A percentile compares a stretch with the other conserved stretches of the same genome.
These are phyloP conservation scores for Steatocranus sp. DNA, from an alignment of 2,797 vertebrate genomes.

Conservation along the genomic window DNA sequence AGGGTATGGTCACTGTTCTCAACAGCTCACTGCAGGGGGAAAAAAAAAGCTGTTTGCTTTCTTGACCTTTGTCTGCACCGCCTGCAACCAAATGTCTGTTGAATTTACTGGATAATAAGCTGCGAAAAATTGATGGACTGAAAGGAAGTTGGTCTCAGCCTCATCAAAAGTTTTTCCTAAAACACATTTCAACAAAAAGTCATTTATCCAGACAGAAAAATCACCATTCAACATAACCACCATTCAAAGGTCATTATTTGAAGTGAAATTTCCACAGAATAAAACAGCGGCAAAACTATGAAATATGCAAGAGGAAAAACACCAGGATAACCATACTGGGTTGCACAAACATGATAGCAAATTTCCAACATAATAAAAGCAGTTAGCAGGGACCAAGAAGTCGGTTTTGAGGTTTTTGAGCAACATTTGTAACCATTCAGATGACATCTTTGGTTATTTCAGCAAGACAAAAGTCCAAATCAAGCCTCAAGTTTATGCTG, in stretches of 20 bases:
- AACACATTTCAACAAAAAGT: not conserved
- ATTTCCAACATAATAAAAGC: not conserved
- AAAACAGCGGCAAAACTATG: not conserved
- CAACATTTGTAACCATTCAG: not conserved
- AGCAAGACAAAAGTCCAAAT: not conserved
- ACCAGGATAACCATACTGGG: not conserved
- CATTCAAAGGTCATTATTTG: not conserved
- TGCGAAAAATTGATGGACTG: not conserved
- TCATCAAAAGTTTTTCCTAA: constrained; percentile 9
- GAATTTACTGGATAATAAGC: constrained; percentile 46
- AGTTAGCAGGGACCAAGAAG: not conserved
- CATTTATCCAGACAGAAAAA: constrained; percentile 6
- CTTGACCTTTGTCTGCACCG: constrained; percentile 56
- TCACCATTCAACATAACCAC: not conserved
- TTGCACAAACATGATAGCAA: not conserved
- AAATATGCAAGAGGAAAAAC: not conserved
- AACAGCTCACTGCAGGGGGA: constrained; percentile 20
- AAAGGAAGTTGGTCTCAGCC: constrained; percentile 1
- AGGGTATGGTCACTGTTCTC: constrained; percentile 64
- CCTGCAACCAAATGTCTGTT: constrained; percentile 47
- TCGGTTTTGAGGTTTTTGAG: not conserved
- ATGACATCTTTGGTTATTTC: not conserved
- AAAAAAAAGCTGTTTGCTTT: constrained; percentile 50
- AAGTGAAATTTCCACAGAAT: not conserved
- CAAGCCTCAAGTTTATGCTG: not conserved